phyloP scores from a whole-genome alignment of 2,113 vertebrate genomes.

The Rattus rattus region DNA sequence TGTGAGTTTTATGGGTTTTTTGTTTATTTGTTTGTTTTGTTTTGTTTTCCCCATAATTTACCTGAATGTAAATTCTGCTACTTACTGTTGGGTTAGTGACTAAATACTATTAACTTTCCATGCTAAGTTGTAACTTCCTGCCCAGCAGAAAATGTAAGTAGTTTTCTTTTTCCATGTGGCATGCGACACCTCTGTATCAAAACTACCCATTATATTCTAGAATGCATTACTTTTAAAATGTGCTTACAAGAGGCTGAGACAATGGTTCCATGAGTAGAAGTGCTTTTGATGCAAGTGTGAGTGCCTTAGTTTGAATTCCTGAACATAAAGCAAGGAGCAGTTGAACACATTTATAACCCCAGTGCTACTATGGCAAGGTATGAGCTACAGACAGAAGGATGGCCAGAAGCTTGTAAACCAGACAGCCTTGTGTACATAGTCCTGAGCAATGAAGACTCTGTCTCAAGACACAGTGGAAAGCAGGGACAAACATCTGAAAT shows the following conservation, averaged over 20 bases:
- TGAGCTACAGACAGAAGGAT: neutral
- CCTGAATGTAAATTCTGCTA: neutral
- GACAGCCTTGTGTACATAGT: neutral
- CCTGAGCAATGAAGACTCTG: neutral
- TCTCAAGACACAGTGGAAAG: neutral
- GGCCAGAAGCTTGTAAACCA: neutral
- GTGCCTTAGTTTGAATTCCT: neutral
- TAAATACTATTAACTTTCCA: neutral
- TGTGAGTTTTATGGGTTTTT: neutral
- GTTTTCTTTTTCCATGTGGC: neutral
- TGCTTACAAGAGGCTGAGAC: neutral
- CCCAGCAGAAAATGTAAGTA: neutral
- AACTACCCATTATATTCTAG: neutral
- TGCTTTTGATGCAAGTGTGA: neutral
- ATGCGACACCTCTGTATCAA: neutral
- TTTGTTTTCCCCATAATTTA: neutral
- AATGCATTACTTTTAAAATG: neutral
- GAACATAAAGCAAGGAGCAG: neutral
- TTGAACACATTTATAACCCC: neutral
- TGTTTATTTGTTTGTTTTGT: too few species aligned
- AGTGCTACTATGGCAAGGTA: neutral
- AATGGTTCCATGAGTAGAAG: neutral
- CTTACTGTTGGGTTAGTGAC: conserved; percentile 15
- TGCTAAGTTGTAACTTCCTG: neutral
- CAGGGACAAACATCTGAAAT: neutral